Percentiles rank a stretch among this genome's conserved stretches.
Conservation (phyloP, 2,888 invertebrate species). For the Pseudococcus viburni region DNA sequence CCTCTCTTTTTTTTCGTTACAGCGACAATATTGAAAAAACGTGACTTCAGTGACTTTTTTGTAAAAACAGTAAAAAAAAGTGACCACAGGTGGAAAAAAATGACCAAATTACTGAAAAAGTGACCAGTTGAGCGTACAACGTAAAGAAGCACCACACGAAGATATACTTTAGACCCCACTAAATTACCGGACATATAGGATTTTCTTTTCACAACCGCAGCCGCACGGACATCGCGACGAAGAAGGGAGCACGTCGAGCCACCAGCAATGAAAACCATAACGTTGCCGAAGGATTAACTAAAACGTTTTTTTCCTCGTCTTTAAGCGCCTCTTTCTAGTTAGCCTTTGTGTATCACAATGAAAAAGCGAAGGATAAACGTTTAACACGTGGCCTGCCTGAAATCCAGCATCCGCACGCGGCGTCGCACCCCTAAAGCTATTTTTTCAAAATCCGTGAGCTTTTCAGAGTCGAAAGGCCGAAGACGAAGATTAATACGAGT, state of each 20-base stretch:
- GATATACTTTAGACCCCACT: slow-evolving; percentile 26
- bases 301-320: neutral
- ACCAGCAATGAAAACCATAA: slow-evolving; percentile 30
- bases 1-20: too few species aligned
- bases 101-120: too few species aligned
- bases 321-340: neutral
- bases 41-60: too few species aligned
- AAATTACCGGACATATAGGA: slow-evolving; percentile 38
- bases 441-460: slow-evolving; percentile 34
- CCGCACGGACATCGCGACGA: neutral
- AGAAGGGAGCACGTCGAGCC: neutral
- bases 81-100: too few species aligned
- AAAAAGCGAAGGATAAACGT: slow-evolving; percentile 53
- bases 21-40: too few species aligned
- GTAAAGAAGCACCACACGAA: neutral
- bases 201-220: slow-evolving; percentile 11
- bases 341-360: slow-evolving; percentile 23
- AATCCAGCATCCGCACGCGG: neutral
- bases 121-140: neutral
- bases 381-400: slow-evolving; percentile 42
- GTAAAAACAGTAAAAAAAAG: too few species aligned
- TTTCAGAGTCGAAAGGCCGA: slow-evolving; percentile 24
- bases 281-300: slow-evolving; percentile 40
- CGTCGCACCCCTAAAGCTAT: slow-evolving; percentile 29
- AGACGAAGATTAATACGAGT: slow-evolving; percentile 50